These are phyloP conservation scores for Hoplodrina blanda DNA, from an alignment of 2,888 invertebrate species.

Conservation along the genomic window DNA sequence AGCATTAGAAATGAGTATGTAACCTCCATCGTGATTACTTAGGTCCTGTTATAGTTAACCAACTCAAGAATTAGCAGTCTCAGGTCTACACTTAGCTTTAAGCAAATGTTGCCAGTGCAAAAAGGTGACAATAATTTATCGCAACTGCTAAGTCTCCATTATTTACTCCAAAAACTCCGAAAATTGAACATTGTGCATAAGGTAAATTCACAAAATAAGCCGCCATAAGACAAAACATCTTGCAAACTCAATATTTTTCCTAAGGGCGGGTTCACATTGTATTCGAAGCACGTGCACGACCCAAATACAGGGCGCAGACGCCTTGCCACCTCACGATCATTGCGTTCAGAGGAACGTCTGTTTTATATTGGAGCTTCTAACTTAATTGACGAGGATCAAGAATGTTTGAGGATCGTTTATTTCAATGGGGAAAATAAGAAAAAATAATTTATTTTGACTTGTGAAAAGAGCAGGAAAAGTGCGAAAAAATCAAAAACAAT, in stretches of 20 bases:
- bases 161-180: not conserved
- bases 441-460: conserved; percentile 15
- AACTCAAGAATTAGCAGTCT: no score
- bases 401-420: conserved; percentile 47
- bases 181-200: not conserved
- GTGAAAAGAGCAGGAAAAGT: conserved; percentile 8
- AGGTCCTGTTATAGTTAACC: no score
- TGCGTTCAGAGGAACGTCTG: conserved; percentile 53
- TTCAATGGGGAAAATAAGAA: conserved; percentile 25
- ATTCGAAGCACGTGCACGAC: conserved; percentile 79
- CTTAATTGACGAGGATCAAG: conserved; percentile 50
- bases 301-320: conserved; percentile 78
- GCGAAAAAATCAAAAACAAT: not conserved
- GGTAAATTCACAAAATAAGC: not conserved
- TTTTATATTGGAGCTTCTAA: conserved; percentile 48
- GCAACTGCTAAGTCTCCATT: no score
- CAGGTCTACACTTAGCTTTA: no score
- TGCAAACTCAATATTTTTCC: conserved; percentile 57
- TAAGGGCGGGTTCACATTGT: conserved; percentile 49
- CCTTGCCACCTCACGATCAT: conserved; percentile 60
- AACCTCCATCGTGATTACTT: no score
- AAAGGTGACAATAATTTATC: not conserved
- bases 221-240: conserved; percentile 50
- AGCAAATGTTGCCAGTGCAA: not conserved
- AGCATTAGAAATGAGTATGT: not conserved